A percentile compares a stretch with the other conserved stretches of the same genome.
Evolutionary conservation across 2,888 invertebrate species (phyloP).

Genomic region (Aphidius colemani): DNA sequence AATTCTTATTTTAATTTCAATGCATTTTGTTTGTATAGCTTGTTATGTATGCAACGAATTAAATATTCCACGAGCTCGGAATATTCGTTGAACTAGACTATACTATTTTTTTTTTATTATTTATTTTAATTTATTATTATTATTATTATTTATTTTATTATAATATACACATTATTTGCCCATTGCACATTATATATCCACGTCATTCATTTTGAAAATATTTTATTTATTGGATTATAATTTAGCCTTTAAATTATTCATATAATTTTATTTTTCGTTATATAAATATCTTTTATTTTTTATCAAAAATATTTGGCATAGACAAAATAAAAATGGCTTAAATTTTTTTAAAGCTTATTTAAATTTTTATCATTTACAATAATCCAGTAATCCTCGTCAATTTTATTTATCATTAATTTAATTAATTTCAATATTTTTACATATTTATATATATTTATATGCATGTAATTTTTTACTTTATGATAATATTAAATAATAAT

Average conservation of each 20-base stretch:
- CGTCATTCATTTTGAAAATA: conserved; percentile 19
- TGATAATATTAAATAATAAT: conserved; percentile 26
- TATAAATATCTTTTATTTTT: conserved; percentile 30
- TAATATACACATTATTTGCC: conserved; percentile 24
- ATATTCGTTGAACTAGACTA: conserved; percentile 27
- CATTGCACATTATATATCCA: conserved; percentile 27
- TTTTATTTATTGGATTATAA: conserved; percentile 12
- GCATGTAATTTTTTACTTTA: conserved; percentile 48
- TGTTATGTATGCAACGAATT: conserved; percentile 33
- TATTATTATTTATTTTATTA: background rate
- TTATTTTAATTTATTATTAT: background rate
- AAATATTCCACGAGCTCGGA: conserved; percentile 31
- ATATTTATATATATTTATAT: conserved; percentile 44
- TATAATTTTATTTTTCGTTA: conserved; percentile 19
- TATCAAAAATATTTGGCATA: conserved; percentile 23
- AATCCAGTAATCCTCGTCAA: conserved; percentile 16
- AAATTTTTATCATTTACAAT: conserved; percentile 27
- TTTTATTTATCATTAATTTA: conserved; percentile 15
- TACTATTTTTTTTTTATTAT: conserved; percentile 13
- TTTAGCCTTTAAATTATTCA: background rate
- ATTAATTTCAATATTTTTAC: conserved; percentile 24
- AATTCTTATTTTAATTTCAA: conserved; percentile 29
- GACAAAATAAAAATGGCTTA: conserved; percentile 49
- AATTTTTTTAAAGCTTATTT: conserved; percentile 40
- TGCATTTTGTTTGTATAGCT: conserved; percentile 39